Percentiles rank a stretch among this genome's conserved stretches.
These are phyloP conservation scores for Coelopa pilipes DNA, from an alignment of 2,888 invertebrate species.

Conservation along the genomic window DNA sequence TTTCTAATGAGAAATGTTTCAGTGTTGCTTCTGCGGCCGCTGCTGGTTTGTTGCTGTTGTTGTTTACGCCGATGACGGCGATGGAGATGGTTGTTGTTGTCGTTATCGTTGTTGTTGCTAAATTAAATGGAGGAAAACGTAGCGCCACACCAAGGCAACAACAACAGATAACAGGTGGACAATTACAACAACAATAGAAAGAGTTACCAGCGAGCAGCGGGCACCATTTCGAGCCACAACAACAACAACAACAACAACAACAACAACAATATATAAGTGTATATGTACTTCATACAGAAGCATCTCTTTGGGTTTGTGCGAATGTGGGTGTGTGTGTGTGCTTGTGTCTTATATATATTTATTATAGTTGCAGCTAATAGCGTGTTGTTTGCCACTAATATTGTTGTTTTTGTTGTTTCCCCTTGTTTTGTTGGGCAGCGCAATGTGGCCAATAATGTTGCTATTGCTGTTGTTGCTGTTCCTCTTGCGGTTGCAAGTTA, in stretches of 20 bases:
- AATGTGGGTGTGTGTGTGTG: too few species aligned
- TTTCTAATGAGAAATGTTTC: slow-evolving; percentile 30
- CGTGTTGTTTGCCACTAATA: background rate
- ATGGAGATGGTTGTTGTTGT: too few species aligned
- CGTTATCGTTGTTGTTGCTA: background rate
- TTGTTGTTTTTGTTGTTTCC: too few species aligned
- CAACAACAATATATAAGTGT: slow-evolving; percentile 38
- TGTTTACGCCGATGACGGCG: too few species aligned
- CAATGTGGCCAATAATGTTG: slow-evolving; percentile 12
- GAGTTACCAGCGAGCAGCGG: slow-evolving; percentile 41
- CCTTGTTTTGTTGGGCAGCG: background rate
- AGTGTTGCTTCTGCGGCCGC: background rate
- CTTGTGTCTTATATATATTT: background rate
- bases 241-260: slow-evolving; percentile 34
- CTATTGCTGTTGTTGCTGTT: background rate
- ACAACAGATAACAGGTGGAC: slow-evolving; percentile 54
- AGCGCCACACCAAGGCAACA: too few species aligned
- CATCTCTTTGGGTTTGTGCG: too few species aligned
- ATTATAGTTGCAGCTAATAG: slow-evolving; percentile 12
- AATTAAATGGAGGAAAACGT: slow-evolving; percentile 8
- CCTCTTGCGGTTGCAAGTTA: slow-evolving; percentile 5
- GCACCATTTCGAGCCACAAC: slow-evolving; percentile 52
- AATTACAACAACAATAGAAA: slow-evolving; percentile 36
- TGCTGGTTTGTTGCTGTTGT: too few species aligned
- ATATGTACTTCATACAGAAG: too few species aligned